Evolutionary conservation across 2,888 invertebrate species (phyloP), one percentile per base, ranked within the genome.

Genomic region (Drosophila pullipes): DNA sequence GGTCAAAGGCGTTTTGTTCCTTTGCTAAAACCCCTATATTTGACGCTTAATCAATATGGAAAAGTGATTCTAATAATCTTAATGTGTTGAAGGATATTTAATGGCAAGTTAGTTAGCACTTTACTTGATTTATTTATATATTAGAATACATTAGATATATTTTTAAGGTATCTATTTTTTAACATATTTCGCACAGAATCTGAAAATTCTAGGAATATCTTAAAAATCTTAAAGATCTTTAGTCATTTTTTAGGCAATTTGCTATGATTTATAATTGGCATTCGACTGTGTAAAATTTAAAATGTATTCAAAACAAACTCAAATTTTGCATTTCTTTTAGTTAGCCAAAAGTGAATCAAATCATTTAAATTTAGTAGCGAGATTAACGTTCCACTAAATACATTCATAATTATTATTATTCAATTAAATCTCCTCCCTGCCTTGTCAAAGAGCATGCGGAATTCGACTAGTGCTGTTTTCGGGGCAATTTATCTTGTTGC

Each of bases 401-500:
- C 33, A 7, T 11, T 55, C 7, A 16, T 28, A 39, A 57, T 30
- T 57, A 57, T n/a, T n/a, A n/a, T 39, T 28, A 39, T 39, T 28
- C 13, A 28, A 57, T 28, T 4, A 4, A 28, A 30, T 13, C 4
- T 37, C 1, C 4, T 13, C 28, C 18, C 10, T 10, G 18, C 28
- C 4, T 61, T 57, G 64, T 62, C 11, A 52, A 55, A 84, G 89
- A 61, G 82, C 76, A 83, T 81, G 64, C 54, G 55, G 52, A 74
- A 66, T 81, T 83, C 87, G 81, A 28, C 22, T 59, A 55, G 58
- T 41, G n/a, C 54, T 50, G 39, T 16, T 18, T 28, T 52, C n/a
- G 39, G 22, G 71, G 69, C 89, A 66, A 82, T 88, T 83, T 83
- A 83, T 84, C 78, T 74, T 69, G 74, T 69, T 71, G 47, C 49